Conservation (phyloP, 64 coral and sea anemone species). For the Platygyra sinensis region DNA sequence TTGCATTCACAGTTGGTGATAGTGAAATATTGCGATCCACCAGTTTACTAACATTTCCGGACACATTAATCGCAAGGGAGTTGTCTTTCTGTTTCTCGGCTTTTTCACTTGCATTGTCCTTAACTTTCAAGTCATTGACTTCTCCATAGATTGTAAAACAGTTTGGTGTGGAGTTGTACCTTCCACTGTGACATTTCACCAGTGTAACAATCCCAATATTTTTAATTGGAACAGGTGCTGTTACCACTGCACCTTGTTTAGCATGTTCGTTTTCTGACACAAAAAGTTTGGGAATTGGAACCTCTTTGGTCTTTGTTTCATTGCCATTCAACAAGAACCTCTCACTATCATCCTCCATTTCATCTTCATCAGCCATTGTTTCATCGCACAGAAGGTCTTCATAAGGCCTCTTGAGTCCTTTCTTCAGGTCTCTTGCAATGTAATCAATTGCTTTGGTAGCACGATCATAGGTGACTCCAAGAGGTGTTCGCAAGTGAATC, state of each 20-base stretch:
- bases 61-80: neutral
- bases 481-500: constrained; percentile 71
- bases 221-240: constrained; percentile 9
- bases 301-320: constrained; percentile 32
- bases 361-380: constrained; percentile 87
- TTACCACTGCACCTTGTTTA: neutral
- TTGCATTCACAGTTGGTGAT: neutral
- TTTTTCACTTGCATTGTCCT: constrained; percentile 24
- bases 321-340: constrained; percentile 36
- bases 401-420: constrained; percentile 63
- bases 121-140: neutral
- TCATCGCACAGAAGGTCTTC: constrained; percentile 90
- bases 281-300: neutral
- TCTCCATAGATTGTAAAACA: constrained; percentile 82
- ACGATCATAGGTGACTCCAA: constrained; percentile 63
- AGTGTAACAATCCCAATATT: constrained; percentile 75
- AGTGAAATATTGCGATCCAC: neutral
- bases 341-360: constrained; percentile 67
- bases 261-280: constrained; percentile 12
- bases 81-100: constrained; percentile 44
- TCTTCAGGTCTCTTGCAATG: constrained; percentile 57
- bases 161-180: constrained; percentile 58
- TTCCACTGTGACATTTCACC: constrained; percentile 56
- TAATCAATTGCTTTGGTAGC: constrained; percentile 62
- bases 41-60: constrained; percentile 30